Evolutionary conservation across 2,888 invertebrate species (phyloP).

Genomic region (Cenopis cana): DNA sequence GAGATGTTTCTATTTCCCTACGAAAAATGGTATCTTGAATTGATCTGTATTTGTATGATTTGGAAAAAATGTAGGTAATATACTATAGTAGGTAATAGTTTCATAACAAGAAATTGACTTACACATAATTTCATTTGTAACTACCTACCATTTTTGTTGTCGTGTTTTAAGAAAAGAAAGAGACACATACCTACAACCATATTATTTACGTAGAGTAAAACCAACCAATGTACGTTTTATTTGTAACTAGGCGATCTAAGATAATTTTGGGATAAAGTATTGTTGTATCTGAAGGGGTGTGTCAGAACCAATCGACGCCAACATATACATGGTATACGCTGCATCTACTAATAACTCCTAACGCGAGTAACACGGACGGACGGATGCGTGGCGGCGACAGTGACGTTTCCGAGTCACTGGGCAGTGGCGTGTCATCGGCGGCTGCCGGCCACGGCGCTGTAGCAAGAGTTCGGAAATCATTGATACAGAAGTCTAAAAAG

Average conservation of each 20-base stretch:
- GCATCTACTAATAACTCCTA: slow-evolving; percentile 10
- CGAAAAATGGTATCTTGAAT: slow-evolving; percentile 13
- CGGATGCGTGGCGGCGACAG: slow-evolving; percentile 49
- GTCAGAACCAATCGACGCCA: slow-evolving; percentile 2
- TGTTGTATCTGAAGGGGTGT: not conserved
- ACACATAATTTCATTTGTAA: too few species aligned
- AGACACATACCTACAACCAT: too few species aligned
- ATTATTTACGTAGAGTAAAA: too few species aligned
- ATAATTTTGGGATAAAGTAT: too few species aligned
- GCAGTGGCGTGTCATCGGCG: slow-evolving; percentile 41
- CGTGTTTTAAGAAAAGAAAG: too few species aligned
- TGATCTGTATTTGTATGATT: not conserved
- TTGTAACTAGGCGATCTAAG: too few species aligned
- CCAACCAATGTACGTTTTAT: too few species aligned
- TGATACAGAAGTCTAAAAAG: not conserved
- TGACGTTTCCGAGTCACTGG: slow-evolving; percentile 50
- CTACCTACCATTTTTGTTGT: too few species aligned
- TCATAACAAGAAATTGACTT: too few species aligned
- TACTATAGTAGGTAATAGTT: too few species aligned
- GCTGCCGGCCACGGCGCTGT: not conserved
- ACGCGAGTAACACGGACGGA: slow-evolving; percentile 25
- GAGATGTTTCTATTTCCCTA: slow-evolving; percentile 30
- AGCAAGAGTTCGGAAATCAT: not conserved
- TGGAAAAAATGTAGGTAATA: too few species aligned
- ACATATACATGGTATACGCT: not conserved